Evolutionary conservation across 1,140 invertebrate genomes (phyloP).

Genomic region (Anastrepha obliqua): DNA sequence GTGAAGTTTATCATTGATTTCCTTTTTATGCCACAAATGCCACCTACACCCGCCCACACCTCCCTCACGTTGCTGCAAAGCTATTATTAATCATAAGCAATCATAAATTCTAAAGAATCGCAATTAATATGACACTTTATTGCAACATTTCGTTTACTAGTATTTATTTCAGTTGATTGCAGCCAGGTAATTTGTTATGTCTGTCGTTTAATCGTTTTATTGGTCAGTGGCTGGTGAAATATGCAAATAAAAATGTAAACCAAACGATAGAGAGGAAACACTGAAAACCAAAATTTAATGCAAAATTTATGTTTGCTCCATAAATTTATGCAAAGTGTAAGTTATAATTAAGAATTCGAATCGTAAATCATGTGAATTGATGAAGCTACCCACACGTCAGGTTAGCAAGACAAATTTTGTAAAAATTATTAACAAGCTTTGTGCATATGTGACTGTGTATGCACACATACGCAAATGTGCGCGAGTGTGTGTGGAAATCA

Average conservation of each 20-base stretch:
- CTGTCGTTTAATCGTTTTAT: not conserved
- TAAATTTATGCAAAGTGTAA: conserved; percentile 50
- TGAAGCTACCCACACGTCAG: conserved; percentile 43
- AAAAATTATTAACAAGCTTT: conserved; percentile 32
- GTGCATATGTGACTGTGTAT: not conserved
- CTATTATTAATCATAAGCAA: not conserved
- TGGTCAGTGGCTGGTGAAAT: no score
- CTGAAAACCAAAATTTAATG: not conserved
- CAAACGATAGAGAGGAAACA: not conserved
- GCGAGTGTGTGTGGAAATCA: not conserved
- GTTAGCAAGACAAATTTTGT: conserved; percentile 16
- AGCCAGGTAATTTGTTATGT: conserved; percentile 26
- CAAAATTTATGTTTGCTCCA: conserved; percentile 47
- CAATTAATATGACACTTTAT: conserved; percentile 22
- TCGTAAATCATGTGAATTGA: conserved; percentile 49
- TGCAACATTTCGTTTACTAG: conserved; percentile 23
- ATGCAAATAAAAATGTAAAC: not conserved
- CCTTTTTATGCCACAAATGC: not conserved
- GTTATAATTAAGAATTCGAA: conserved; percentile 43
- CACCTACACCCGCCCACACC: not conserved
- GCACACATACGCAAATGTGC: not conserved
- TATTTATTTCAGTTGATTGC: conserved; percentile 29
- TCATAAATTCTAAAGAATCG: conserved; percentile 17
- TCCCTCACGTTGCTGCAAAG: not conserved
- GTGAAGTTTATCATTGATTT: not conserved